Evolutionary conservation across 2,797 vertebrate genomes (phyloP).

Genomic region (Acrossocheilus fasciatus): DNA sequence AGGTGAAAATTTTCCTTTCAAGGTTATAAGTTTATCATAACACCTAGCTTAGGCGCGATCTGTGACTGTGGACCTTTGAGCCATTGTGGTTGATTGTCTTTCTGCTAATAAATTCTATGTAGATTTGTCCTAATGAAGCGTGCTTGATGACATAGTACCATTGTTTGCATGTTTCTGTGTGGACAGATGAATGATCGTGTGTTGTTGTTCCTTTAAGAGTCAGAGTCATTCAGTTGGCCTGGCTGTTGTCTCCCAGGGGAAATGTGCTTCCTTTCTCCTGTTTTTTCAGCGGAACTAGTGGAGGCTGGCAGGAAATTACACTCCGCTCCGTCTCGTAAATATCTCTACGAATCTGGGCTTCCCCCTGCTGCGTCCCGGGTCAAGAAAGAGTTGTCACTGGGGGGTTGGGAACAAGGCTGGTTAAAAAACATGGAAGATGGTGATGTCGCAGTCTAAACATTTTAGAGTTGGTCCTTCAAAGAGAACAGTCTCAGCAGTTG

Average conservation of each 20-base stretch:
- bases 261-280: conserved; percentile 80
- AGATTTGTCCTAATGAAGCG: not conserved
- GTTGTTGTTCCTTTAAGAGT: conserved; percentile 63
- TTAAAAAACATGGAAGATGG: conserved; percentile 43
- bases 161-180: conserved; percentile 44
- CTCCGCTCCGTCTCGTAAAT: conserved; percentile 84
- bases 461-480: conserved; percentile 29
- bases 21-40: conserved; percentile 10
- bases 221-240: conserved; percentile 61
- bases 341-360: conserved; percentile 81
- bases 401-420: conserved; percentile 51
- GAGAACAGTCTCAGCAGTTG: conserved; percentile 15
- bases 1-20: not conserved
- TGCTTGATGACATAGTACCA: not conserved
- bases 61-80: not conserved
- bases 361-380: conserved; percentile 67
- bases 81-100: conserved; percentile 11
- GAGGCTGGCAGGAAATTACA: conserved; percentile 86
- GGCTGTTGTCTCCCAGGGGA: conserved; percentile 75
- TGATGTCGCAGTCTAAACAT: conserved; percentile 35
- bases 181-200: conserved; percentile 16
- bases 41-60: not conserved
- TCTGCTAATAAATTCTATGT: conserved; percentile 2
- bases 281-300: conserved; percentile 80
- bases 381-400: conserved; percentile 57